Evolutionary conservation across 2,797 vertebrate species (phyloP).

Genomic region (Hypotaenidia okinawae): DNA sequence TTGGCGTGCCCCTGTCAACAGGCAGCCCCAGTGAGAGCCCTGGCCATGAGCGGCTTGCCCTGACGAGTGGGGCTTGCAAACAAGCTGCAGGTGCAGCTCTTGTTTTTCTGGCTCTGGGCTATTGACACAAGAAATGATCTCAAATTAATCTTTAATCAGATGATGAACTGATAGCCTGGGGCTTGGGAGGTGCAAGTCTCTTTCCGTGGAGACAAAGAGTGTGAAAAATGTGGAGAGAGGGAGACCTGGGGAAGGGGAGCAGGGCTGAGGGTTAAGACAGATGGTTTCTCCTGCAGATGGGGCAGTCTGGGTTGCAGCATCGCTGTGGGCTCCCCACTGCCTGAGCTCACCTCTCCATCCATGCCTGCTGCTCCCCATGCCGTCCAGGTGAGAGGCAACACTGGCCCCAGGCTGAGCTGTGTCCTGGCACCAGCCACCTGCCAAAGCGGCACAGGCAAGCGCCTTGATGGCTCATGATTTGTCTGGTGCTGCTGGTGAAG

Average conservation of each 20-base stretch:
- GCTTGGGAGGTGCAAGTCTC: not conserved
- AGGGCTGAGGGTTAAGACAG: not conserved
- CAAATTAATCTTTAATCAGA: slow-evolving; percentile 67
- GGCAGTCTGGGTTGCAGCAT: not conserved
- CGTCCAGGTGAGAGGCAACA: accelerated
- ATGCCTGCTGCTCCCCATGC: not conserved
- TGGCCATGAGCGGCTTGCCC: slow-evolving; percentile 64
- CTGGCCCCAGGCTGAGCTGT: accelerated
- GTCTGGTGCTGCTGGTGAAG: not conserved
- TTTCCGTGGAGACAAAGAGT: not conserved
- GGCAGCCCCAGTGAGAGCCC: not conserved
- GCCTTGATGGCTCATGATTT: not conserved
- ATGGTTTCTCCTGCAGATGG: not conserved
- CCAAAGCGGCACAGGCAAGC: accelerated
- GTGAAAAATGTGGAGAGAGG: accelerated
- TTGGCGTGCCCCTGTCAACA: slow-evolving; percentile 24
- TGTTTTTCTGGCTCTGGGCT: slow-evolving; percentile 48
- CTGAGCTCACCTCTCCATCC: accelerated
- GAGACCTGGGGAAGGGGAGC: not conserved
- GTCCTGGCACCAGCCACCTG: not conserved
- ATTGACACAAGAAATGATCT: slow-evolving; percentile 32
- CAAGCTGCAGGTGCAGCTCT: slow-evolving; percentile 73
- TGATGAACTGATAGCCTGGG: not conserved
- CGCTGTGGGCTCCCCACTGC: accelerated
- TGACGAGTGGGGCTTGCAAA: slow-evolving; percentile 52